Percentiles rank a stretch among this genome's conserved stretches.
These are phyloP conservation scores for Ciconia maguari DNA, from an alignment of 2,113 vertebrate genomes.

Conservation along the genomic window DNA sequence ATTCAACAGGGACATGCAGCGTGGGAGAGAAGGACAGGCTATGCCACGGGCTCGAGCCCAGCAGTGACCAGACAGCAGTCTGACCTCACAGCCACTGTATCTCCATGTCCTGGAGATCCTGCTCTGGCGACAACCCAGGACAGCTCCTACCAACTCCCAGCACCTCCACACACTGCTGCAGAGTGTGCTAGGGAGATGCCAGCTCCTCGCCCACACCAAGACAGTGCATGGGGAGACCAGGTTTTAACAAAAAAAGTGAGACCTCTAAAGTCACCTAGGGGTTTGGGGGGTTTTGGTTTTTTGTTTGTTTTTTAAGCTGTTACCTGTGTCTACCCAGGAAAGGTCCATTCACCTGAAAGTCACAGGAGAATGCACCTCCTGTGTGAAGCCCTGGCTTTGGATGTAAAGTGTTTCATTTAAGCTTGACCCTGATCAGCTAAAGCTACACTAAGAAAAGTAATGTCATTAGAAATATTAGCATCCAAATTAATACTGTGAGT, in stretches of 20 bases:
- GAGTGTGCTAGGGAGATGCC: not conserved
- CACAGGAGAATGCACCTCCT: not conserved
- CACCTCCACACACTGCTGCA: not conserved
- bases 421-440: not conserved
- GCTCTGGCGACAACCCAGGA: not conserved
- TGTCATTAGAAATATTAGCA: not conserved
- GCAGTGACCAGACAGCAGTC: not conserved
- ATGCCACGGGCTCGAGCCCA: rapidly evolving
- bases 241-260: not conserved
- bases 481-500: not conserved
- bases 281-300: no score
- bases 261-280: not conserved
- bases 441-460: not conserved
- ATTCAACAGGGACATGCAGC: not conserved
- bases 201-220: not conserved
- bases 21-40: not conserved
- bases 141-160: not conserved
- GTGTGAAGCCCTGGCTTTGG: not conserved
- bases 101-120: not conserved
- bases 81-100: not conserved
- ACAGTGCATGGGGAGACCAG: not conserved
- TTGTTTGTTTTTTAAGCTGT: not conserved
- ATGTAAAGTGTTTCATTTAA: not conserved
- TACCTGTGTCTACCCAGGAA: not conserved
- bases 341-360: not conserved